Evolutionary conservation across 2,888 invertebrate species (phyloP).

Genomic region (Amphipyra berbera): DNA sequence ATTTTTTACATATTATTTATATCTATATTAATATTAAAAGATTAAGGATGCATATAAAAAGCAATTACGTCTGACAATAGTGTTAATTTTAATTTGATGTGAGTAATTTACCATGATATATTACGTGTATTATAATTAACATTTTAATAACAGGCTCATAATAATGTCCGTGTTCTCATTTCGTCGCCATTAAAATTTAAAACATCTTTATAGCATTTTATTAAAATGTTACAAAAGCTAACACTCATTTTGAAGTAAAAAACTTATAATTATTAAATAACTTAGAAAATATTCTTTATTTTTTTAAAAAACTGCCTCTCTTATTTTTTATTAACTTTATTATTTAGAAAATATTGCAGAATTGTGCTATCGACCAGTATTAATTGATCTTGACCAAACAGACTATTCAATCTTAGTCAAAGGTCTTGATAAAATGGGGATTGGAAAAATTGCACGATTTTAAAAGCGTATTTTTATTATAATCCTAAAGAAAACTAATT

Average conservation of each 20-base stretch:
- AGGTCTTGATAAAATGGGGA: conserved; percentile 1
- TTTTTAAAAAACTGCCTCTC: too few species aligned
- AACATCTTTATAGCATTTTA: conserved; percentile 29
- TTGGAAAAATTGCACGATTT: conserved; percentile 25
- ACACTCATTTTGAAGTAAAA: conserved; percentile 5
- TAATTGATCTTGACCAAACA: conserved; percentile 2
- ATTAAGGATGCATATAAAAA: neutral
- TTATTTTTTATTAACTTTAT: too few species aligned
- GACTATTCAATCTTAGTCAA: neutral
- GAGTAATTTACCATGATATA: conserved; percentile 33
- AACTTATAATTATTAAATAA: conserved; percentile 23
- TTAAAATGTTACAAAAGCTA: conserved; percentile 14
- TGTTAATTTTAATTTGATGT: conserved; percentile 41
- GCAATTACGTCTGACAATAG: conserved; percentile 6
- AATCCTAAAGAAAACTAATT: conserved; percentile 46
- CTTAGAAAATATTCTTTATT: conserved; percentile 6
- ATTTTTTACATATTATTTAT: neutral
- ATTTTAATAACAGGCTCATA: conserved; percentile 26
- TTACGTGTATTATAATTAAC: conserved; percentile 21
- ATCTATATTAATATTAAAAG: neutral
- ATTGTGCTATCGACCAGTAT: conserved; percentile 5
- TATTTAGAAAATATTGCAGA: neutral
- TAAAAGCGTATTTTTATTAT: conserved; percentile 23
- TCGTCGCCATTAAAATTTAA: conserved; percentile 24
- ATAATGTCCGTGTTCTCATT: conserved; percentile 21